Base-by-base conservation (phyloP, 2,113 vertebrate genomes). In the Nerophis lumbriciformis region DNA sequence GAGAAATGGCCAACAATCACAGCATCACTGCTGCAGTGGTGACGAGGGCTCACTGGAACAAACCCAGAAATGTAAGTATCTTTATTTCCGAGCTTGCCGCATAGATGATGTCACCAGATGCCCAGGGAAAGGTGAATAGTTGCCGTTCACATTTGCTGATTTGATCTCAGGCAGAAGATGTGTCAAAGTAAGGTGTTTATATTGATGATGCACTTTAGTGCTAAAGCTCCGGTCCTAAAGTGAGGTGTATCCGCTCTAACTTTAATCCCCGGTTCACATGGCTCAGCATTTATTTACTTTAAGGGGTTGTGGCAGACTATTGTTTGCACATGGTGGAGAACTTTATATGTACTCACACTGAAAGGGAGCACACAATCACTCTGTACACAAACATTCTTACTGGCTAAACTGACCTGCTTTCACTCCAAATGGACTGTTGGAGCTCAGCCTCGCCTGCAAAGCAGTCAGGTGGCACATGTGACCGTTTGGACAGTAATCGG, bases 291-390 rank as follows among this genome's bases (percentile, higher is more conserved):
- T 85, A 63, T 88, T 87, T 88, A 74, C 87, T 79, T 84, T 88
- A 54, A 69, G 82, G 86, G 85, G 78, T 89, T 78, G 84, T 64
- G 77, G 76, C 64, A 0, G 71, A 61, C 75, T 52, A 8, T 53
- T 85, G 83, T 88, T 87, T 90, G 84, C 83, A 72, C 73, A 88
- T 88, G 87, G 89, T 56, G 88, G 85, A 85, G 85, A 79, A 85
- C 84, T 86, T 86, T 81, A 85, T 78, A 79, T 81, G 77, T 52
- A 73, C 69, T 79, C 69, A 53, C 72, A 48, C 75, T 63, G 71
- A 76, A 72, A 71, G 71, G 84, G 63, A 47, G 59, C 62, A 66
- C 71, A 68, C 16, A 47, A 78, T 79, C 58, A 71, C 75, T 82
- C 54, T 82, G 82, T 72, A 82, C 80, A 88, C 80, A 85, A 64